phyloP scores from a whole-genome alignment of 2,888 invertebrate genomes.

The Dysmachus trigonus region DNA sequence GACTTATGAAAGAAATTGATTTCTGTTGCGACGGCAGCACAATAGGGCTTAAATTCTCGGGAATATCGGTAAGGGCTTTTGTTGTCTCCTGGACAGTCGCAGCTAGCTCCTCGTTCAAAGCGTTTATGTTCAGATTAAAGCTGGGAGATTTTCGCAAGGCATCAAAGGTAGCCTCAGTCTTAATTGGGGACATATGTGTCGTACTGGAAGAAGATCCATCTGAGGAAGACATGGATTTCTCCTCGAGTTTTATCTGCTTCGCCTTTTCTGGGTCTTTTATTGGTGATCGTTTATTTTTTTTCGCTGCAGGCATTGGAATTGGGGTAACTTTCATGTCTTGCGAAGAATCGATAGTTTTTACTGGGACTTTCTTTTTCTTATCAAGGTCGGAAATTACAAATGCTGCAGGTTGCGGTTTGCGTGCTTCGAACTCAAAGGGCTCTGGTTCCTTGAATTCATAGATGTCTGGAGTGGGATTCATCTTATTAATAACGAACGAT shows the following conservation, averaged over 20 bases:
- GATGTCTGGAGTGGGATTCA: constrained; percentile 67
- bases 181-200: constrained; percentile 9
- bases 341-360: constrained; percentile 1
- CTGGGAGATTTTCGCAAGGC: constrained; percentile 62
- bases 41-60: constrained; percentile 41
- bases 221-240: constrained; percentile 15
- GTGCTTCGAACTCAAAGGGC: constrained; percentile 84
- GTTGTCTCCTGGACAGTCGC: constrained; percentile 62
- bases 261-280: constrained; percentile 44
- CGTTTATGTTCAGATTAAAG: constrained; percentile 62
- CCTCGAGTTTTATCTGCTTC: constrained; percentile 50
- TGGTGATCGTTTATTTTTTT: constrained; percentile 46
- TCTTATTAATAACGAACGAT: background rate
- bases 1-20: constrained; percentile 53
- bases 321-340: constrained; percentile 24
- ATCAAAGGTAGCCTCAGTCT: constrained; percentile 67
- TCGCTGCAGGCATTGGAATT: constrained; percentile 1
- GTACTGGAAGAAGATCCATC: constrained; percentile 35
- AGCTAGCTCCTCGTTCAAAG: constrained; percentile 60
- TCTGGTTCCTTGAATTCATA: constrained; percentile 92
- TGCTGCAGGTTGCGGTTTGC: constrained; percentile 58
- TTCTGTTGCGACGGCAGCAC: background rate
- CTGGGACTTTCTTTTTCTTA: constrained; percentile 46
- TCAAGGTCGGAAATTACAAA: constrained; percentile 47
- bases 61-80: constrained; percentile 57